Evolutionary conservation across 2,888 invertebrate species (phyloP), one percentile per base, ranked within the genome.

Genomic region (Drosophila subsilvestris): DNA sequence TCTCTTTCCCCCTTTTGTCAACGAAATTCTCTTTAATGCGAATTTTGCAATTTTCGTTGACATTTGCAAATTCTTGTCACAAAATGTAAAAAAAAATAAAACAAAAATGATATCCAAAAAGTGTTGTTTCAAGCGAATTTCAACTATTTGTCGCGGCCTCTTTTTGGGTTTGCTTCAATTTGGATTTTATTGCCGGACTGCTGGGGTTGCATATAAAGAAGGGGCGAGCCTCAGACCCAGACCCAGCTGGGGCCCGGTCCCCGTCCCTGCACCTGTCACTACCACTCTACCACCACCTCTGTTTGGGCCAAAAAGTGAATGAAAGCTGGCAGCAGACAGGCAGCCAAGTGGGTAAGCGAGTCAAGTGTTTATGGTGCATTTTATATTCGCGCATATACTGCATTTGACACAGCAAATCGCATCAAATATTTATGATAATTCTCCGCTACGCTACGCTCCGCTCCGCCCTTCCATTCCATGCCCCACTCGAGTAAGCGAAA

Each of bases 31-130:
- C 61, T 79, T 83, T 82, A 68, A 77, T 81, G 78, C 69, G 76
- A 77, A 79, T 63, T 68, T 68, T 70, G 83, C 86, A 79, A 72
- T 81, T 82, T 82, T 85, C 72, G 82, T 74, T 86, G 85, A 86
- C 76, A 87, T 90, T 90, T 89, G 90, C 89, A 88, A 90, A 90
- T 90, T 90, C 90, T 88, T 90, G 90, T 90, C 90, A 90, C 90
- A 63, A 75, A 71, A 63, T 29, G 59, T 45, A 49, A 54, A 59
- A 66, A 59, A 66, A 67, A 54, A 61, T 27, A 12, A 29, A 32
- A 32, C 1, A 32, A 29, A 32, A 29, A 10, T 29, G 3, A 12
- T 5, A 4, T 32, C 12, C 37, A 7, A 37, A 37, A 37, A 37
- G 37, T n/a, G 14, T 37, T 66, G 51, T 71, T 77, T 78, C 55